phyloP scores from a whole-genome alignment of 2,113 vertebrate species.

The Cyphomyrus plagiostoma region DNA sequence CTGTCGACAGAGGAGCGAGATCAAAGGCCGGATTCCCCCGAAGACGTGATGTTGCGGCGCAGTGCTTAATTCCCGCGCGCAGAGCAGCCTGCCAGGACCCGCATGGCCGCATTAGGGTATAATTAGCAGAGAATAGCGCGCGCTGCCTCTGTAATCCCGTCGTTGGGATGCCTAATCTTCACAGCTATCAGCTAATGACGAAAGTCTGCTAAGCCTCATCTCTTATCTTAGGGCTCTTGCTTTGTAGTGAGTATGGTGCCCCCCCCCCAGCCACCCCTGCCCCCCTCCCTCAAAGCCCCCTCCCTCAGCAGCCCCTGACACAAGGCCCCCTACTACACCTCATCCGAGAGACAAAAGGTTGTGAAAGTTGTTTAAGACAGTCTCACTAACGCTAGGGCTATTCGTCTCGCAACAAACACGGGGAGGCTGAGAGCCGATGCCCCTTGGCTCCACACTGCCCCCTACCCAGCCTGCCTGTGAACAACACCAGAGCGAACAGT shows the following conservation, averaged over 20 bases:
- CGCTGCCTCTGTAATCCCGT: conserved; percentile 74
- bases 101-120: conserved; percentile 69
- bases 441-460: conserved; percentile 51
- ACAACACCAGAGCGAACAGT: neutral
- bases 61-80: conserved; percentile 25
- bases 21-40: conserved; percentile 5
- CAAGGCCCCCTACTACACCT: conserved; percentile 63
- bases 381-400: conserved; percentile 71
- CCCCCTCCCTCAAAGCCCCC: conserved; percentile 48
- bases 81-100: conserved; percentile 26
- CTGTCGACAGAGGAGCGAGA: neutral
- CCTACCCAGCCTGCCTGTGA: neutral
- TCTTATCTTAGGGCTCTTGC: conserved; percentile 74
- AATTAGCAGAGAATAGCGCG: conserved; percentile 76
- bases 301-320: conserved; percentile 41
- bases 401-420: conserved; percentile 73
- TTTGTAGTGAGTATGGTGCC: conserved; percentile 72
- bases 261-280: conserved; percentile 17
- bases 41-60: conserved; percentile 17
- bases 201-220: conserved; percentile 76
- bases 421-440: conserved; percentile 45
- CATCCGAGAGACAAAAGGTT: conserved; percentile 70
- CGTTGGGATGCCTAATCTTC: conserved; percentile 73
- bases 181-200: conserved; percentile 81
- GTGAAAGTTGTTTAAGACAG: conserved; percentile 70